Evolutionary conservation across 64 coral and sea anemone genomes (phyloP).

Genomic region (Stichodactyla helianthus): DNA sequence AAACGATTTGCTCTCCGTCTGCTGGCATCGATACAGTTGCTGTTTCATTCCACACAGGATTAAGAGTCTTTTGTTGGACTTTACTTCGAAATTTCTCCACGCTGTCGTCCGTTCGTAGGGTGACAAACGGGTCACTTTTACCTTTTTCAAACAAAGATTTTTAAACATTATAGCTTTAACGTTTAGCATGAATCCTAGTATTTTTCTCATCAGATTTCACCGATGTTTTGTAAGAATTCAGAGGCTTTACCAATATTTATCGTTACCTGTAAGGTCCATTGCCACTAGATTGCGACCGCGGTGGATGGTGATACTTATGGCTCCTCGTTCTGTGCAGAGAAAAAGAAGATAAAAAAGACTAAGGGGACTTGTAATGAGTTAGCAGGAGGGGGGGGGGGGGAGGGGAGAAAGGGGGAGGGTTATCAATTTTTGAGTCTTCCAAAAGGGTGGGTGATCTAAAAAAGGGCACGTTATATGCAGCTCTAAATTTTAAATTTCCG

Average conservation of each 20-base stretch:
- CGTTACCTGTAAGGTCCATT: conserved; percentile 62
- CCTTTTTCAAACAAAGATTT: conserved; percentile 9
- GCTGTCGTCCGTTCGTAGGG: conserved; percentile 38
- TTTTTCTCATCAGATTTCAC: neutral
- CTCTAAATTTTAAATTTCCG: too few relatives aligned
- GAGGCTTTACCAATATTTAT: too few relatives aligned
- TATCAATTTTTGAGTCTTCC: too few relatives aligned
- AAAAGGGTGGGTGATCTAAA: too few relatives aligned
- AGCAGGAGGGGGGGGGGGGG: too few relatives aligned
- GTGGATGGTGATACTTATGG: conserved; percentile 32
- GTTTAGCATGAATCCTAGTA: neutral
- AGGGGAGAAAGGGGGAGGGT: too few relatives aligned
- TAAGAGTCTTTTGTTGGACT: conserved; percentile 49
- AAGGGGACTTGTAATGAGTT: too few relatives aligned
- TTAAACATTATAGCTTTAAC: neutral
- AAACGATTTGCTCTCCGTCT: conserved; percentile 23
- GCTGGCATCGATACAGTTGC: conserved; percentile 36
- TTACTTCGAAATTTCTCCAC: conserved; percentile 52
- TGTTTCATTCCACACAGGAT: conserved; percentile 71
- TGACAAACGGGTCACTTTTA: conserved; percentile 78
- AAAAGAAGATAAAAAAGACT: neutral
- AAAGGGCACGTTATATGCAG: too few relatives aligned
- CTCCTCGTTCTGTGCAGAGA: conserved; percentile 48
- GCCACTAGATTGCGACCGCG: conserved; percentile 59
- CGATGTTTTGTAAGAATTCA: neutral